phyloP scores from a whole-genome alignment of 2,888 invertebrate genomes.

The Philopedon plagiatum region DNA sequence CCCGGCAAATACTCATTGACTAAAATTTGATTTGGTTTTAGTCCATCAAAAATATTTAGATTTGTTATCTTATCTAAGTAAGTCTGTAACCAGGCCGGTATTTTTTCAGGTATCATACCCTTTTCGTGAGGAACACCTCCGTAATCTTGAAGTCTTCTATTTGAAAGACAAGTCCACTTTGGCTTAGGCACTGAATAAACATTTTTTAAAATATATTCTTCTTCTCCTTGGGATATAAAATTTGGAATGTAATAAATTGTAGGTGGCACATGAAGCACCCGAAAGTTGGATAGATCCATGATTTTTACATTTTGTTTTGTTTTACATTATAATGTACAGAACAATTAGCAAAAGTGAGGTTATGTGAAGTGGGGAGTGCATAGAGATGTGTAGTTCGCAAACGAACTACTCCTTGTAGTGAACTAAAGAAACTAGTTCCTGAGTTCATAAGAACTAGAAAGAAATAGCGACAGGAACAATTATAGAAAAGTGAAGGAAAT shows the following conservation, averaged over 20 bases:
- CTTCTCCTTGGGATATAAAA: conserved; percentile 84
- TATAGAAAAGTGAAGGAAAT: too few relatives aligned
- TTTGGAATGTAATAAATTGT: conserved; percentile 87
- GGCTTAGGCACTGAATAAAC: conserved; percentile 89
- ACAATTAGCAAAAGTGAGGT: too few relatives aligned
- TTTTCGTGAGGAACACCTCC: conserved; percentile 95
- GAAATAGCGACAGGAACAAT: too few relatives aligned
- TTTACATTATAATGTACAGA: too few relatives aligned
- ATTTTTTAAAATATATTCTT: conserved; percentile 78
- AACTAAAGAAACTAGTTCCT: too few relatives aligned
- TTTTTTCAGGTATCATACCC: conserved; percentile 92
- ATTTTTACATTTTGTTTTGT: too few relatives aligned
- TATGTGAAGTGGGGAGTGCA: too few relatives aligned
- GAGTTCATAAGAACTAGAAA: too few relatives aligned
- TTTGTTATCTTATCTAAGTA: conserved; percentile 80
- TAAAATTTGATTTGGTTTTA: conserved; percentile 91
- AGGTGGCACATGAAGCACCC: conserved; percentile 71
- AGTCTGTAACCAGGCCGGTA: conserved; percentile 87
- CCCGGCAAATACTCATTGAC: conserved; percentile 95
- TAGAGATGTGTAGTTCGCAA: too few relatives aligned
- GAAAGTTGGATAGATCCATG: conserved; percentile 57
- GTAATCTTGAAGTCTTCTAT: conserved; percentile 97
- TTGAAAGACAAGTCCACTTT: conserved; percentile 95
- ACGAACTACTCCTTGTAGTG: too few relatives aligned
- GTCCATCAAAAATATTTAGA: conserved; percentile 79